Percentiles rank a stretch among this genome's conserved stretches.
These are phyloP conservation scores for Solea senegalensis DNA, from an alignment of 2,113 vertebrate genomes.

Conservation along the genomic window DNA sequence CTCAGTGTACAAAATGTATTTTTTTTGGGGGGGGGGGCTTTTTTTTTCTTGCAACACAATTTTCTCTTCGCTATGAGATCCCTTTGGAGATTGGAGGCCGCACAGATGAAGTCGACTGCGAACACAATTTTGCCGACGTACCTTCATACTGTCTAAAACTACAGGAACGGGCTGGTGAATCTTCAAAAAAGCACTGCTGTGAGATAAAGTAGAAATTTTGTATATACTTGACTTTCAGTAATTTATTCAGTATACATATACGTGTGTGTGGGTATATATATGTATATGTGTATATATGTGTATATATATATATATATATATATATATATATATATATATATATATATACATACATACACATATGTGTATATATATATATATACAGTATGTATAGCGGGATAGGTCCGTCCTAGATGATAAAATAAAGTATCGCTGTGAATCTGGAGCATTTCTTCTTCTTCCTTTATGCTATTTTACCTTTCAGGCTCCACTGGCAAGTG, in stretches of 20 bases:
- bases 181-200: neutral
- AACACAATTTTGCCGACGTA: slow-evolving; percentile 22
- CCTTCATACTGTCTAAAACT: slow-evolving; percentile 23
- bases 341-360: neutral
- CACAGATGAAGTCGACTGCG: slow-evolving; percentile 35
- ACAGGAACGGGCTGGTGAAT: neutral
- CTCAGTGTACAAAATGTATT: slow-evolving; percentile 45
- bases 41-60: slow-evolving; percentile 27
- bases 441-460: too few species aligned
- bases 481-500: too few species aligned
- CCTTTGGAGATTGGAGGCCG: slow-evolving; percentile 39
- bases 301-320: too few species aligned
- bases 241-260: neutral
- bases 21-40: slow-evolving; percentile 28
- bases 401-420: too few species aligned
- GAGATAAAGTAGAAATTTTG: neutral
- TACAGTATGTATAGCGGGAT: too few species aligned
- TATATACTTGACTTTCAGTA: neutral
- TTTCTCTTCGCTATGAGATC: slow-evolving; percentile 56
- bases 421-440: too few species aligned
- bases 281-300: too few species aligned
- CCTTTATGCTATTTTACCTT: too few species aligned
- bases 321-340: too few species aligned
- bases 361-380: too few species aligned
- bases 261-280: too few species aligned